These are phyloP conservation scores for Neomonachus schauinslandi DNA, from an alignment of 2,113 vertebrate genomes.

Conservation along the genomic window DNA sequence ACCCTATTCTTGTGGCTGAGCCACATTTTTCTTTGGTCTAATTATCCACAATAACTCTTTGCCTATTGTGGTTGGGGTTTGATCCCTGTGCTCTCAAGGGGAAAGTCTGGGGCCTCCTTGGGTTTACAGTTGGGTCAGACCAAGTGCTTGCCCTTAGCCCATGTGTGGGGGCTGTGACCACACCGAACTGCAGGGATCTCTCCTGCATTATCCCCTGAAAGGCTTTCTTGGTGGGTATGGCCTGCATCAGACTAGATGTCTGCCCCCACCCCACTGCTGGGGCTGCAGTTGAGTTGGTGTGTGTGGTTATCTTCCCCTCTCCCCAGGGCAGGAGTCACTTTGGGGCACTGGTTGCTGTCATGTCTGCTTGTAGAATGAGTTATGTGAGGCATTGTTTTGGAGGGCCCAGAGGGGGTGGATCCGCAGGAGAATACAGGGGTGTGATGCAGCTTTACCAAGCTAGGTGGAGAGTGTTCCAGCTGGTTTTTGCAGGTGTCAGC, in stretches of 20 bases:
- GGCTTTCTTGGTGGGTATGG: not conserved
- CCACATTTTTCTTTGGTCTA: not conserved
- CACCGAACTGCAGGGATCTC: not conserved
- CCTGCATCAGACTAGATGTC: not conserved
- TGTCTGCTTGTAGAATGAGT: not conserved
- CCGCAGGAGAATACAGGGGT: not conserved
- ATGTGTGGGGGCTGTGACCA: not conserved
- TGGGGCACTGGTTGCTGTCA: not conserved
- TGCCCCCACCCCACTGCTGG: not conserved
- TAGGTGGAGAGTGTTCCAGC: not conserved
- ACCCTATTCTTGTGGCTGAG: not conserved
- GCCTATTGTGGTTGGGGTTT: not conserved
- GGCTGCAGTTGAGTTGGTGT: not conserved
- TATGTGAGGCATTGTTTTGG: not conserved
- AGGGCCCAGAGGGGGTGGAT: not conserved
- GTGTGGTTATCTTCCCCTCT: not conserved
- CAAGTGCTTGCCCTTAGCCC: not conserved
- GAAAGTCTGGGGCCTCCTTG: not conserved
- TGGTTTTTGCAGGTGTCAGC: not conserved
- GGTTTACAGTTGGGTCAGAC: not conserved
- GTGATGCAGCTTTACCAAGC: not conserved
- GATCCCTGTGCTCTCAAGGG: not conserved
- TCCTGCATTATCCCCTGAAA: not conserved
- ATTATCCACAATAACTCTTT: not conserved
- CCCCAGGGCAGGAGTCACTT: not conserved